Percentiles rank a stretch among this genome's conserved stretches.
phyloP scores from a whole-genome alignment of 2,113 vertebrate genomes.

The Grantiella picta region DNA sequence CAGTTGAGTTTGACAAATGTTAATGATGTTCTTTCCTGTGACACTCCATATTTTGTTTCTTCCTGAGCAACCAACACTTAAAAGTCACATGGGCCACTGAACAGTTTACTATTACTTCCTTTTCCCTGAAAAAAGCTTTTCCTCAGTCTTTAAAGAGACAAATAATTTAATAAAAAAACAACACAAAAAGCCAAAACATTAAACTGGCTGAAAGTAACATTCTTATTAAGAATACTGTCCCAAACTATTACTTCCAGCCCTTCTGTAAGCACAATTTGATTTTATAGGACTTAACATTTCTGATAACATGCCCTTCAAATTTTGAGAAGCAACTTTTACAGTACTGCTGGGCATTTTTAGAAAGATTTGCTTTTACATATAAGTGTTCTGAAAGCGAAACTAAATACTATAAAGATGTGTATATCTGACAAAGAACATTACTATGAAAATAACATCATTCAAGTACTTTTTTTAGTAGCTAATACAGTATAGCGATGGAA shows the following conservation, averaged over 20 bases:
- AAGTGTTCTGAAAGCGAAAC: neutral
- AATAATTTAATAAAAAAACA: neutral
- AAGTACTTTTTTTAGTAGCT: neutral
- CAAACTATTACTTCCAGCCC: neutral
- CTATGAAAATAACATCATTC: neutral
- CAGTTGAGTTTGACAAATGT: neutral
- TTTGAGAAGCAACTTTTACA: neutral
- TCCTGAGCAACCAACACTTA: neutral
- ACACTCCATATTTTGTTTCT: neutral
- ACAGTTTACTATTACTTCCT: neutral
- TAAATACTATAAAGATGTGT: neutral
- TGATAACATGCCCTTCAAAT: neutral
- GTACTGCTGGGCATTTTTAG: neutral
- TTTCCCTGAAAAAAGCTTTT: neutral
- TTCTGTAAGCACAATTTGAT: neutral
- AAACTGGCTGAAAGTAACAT: neutral
- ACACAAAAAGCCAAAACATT: neutral
- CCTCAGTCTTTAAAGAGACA: neutral
- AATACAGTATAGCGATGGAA: neutral
- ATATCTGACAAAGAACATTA: neutral
- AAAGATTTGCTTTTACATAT: neutral
- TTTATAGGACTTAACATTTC: neutral
- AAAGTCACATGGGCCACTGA: neutral
- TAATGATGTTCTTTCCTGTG: neutral
- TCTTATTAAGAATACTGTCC: neutral